phyloP scores from a whole-genome alignment of 1,140 invertebrate genomes.

The Temnothorax longispinosus region DNA sequence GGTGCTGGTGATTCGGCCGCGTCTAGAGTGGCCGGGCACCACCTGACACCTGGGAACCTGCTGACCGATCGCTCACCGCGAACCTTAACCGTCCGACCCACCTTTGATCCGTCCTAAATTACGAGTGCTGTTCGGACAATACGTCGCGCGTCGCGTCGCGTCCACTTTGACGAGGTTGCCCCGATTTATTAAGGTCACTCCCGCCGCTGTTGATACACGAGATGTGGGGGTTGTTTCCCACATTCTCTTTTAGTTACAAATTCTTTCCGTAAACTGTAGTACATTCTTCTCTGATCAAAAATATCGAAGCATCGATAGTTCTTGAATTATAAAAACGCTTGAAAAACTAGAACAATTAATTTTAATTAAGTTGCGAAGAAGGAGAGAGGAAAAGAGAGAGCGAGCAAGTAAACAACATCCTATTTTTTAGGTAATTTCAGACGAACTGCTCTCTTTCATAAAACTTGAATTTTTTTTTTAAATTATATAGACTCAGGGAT shows the following conservation, averaged over 20 bases:
- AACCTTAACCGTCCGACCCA: constrained; percentile 33
- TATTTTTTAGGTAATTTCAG: neutral
- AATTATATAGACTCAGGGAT: neutral
- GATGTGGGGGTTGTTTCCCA: neutral
- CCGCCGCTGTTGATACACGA: neutral
- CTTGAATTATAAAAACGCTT: constrained; percentile 5
- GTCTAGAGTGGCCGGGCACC: constrained; percentile 27
- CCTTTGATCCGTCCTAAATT: constrained; percentile 55
- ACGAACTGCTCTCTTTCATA: neutral
- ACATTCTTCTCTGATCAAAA: neutral
- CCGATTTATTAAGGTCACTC: constrained; percentile 36
- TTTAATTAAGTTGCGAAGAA: neutral
- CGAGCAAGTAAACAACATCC: neutral
- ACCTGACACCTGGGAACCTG: constrained; percentile 54
- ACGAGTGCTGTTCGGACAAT: constrained; percentile 22
- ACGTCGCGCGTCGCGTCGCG: neutral
- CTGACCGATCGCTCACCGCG: constrained; percentile 49
- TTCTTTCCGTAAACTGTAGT: neutral
- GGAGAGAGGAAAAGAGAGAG: neutral
- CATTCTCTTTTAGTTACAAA: neutral
- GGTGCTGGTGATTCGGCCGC: constrained; percentile 36
- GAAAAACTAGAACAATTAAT: neutral
- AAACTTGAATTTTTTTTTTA: neutral
- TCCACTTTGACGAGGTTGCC: neutral
- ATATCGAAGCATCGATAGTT: neutral